Percentiles rank a stretch among this genome's conserved stretches.
phyloP scores from a whole-genome alignment of 2,888 invertebrate species.

The Lasioglossum malachurum region DNA sequence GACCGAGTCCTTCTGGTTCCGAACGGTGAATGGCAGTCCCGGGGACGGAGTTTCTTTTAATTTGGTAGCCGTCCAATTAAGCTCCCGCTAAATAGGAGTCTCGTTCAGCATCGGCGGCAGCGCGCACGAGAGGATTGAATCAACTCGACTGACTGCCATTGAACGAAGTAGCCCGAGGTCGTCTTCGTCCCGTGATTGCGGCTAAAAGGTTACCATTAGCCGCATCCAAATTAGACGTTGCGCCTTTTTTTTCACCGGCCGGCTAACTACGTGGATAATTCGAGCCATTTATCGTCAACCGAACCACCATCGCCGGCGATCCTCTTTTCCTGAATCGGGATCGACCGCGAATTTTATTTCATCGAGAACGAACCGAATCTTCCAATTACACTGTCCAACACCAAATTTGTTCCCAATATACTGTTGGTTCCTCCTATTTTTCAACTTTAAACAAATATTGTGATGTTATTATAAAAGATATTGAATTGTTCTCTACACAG shows the following conservation, averaged over 20 bases:
- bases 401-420: too few relatives aligned
- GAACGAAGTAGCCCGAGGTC: conserved; percentile 51
- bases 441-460: too few relatives aligned
- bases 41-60: conserved; percentile 51
- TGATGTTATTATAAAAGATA: too few relatives aligned
- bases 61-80: conserved; percentile 48
- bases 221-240: conserved; percentile 26
- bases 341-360: not conserved
- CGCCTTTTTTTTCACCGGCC: not conserved
- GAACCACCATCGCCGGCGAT: not conserved
- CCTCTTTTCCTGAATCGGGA: not conserved
- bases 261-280: conserved; percentile 11
- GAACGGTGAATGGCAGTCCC: not conserved
- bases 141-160: conserved; percentile 36
- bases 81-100: conserved; percentile 48
- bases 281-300: conserved; percentile 11
- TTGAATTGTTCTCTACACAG: too few relatives aligned
- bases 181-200: conserved; percentile 33
- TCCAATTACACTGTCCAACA: too few relatives aligned
- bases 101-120: conserved; percentile 35
- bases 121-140: conserved; percentile 39
- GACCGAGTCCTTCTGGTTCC: not conserved
- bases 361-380: not conserved
- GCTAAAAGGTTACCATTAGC: conserved; percentile 36
- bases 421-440: too few relatives aligned